A percentile compares a stretch with the other conserved stretches of the same genome.
These are phyloP conservation scores for Antechinus stuartii DNA, from an alignment of 2,113 vertebrate genomes.

Conservation along the genomic window DNA sequence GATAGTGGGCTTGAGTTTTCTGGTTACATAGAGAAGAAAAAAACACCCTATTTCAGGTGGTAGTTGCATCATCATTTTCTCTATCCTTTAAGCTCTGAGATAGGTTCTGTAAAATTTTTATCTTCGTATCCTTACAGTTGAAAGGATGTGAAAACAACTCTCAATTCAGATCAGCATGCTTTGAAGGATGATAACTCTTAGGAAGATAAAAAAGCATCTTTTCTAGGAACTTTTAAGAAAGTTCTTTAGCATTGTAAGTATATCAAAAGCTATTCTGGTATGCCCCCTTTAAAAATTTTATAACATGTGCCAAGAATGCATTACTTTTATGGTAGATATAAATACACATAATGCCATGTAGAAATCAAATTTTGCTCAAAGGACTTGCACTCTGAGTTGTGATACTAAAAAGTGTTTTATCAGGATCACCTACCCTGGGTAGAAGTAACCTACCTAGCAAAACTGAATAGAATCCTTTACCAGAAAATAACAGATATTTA, in stretches of 20 bases:
- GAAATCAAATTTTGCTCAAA: constrained; percentile 14
- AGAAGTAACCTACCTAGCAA: background rate
- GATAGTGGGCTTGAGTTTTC: background rate
- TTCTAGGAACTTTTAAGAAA: background rate
- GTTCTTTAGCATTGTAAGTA: background rate
- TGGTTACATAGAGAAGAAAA: background rate
- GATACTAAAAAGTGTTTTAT: background rate
- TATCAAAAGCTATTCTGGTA: background rate
- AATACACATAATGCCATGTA: background rate
- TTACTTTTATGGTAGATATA: constrained; percentile 12
- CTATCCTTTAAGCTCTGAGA: background rate
- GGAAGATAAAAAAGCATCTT: background rate
- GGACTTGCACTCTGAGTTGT: constrained; percentile 2
- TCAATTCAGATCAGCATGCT: background rate
- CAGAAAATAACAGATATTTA: background rate
- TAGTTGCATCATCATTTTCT: background rate
- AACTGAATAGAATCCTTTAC: background rate
- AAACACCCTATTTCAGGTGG: background rate
- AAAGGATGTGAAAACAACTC: background rate
- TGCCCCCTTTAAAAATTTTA: background rate
- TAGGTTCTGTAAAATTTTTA: background rate
- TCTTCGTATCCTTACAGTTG: background rate
- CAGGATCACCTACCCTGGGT: background rate
- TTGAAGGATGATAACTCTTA: background rate
- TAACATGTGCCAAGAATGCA: background rate